A percentile compares a stretch with the other conserved stretches of the same genome.
Evolutionary conservation across 2,888 invertebrate species (phyloP).

Genomic region (Neria commutata): DNA sequence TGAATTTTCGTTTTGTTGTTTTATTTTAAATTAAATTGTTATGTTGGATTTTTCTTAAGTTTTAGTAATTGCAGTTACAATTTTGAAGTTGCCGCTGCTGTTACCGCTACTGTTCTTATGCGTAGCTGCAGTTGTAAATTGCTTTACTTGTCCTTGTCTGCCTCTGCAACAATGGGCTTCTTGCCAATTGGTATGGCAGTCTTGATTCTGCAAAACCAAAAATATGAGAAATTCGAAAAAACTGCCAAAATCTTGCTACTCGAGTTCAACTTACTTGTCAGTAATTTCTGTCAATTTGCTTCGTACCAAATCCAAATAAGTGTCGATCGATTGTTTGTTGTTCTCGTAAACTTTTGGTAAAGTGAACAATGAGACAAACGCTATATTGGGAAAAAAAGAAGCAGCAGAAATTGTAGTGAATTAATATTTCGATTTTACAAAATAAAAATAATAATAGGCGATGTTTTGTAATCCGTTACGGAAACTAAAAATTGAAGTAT

Average conservation of each 20-base stretch:
- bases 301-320: conserved; percentile 85
- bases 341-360: conserved; percentile 95
- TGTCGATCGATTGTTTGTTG: conserved; percentile 92
- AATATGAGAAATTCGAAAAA: neutral
- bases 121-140: conserved; percentile 10
- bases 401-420: conserved; percentile 20
- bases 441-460: no score
- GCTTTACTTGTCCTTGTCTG: conserved; percentile 82
- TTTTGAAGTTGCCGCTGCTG: conserved; percentile 32
- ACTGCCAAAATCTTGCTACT: no score
- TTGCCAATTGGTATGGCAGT: conserved; percentile 88
- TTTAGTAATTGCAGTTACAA: conserved; percentile 36
- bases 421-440: no score
- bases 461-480: no score
- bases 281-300: conserved; percentile 87
- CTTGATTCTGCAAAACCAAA: conserved; percentile 72
- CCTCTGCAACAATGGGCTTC: conserved; percentile 70
- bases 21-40: conserved; percentile 26
- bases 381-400: conserved; percentile 65
- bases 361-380: conserved; percentile 90
- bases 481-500: no score
- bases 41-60: conserved; percentile 33
- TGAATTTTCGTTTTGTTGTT: conserved; percentile 33
- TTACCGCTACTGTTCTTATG: conserved; percentile 23
- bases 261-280: conserved; percentile 84